phyloP scores from a whole-genome alignment of 2,888 invertebrate species.

The Cynaeus angustus region DNA sequence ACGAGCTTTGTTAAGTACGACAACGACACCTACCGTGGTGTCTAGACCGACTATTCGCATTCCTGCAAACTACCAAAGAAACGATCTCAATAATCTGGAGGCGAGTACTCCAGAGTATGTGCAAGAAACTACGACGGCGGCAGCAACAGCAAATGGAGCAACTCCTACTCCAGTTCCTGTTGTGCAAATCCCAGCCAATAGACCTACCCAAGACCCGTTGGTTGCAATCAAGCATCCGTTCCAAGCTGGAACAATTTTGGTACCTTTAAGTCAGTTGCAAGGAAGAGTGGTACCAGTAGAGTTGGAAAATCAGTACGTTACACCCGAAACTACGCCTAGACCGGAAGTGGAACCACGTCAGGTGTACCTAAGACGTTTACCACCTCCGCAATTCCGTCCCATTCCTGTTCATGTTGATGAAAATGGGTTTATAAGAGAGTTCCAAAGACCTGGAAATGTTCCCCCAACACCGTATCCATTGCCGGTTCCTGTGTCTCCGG shows the following conservation, averaged over 20 bases:
- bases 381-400: constrained; percentile 62
- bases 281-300: constrained; percentile 61
- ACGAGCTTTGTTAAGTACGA: constrained; percentile 73
- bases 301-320: constrained; percentile 55
- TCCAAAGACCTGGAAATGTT: constrained; percentile 56
- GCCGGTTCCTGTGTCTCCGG: constrained; percentile 58
- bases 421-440: constrained; percentile 66
- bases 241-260: constrained; percentile 66
- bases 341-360: constrained; percentile 66
- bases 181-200: constrained; percentile 72
- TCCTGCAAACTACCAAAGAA: constrained; percentile 58
- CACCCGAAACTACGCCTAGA: constrained; percentile 61
- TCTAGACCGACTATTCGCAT: constrained; percentile 60
- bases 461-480: constrained; percentile 61
- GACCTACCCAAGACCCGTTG: constrained; percentile 62
- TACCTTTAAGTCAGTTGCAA: constrained; percentile 67
- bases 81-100: constrained; percentile 54
- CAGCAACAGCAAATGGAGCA: constrained; percentile 72
- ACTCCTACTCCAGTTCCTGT: constrained; percentile 75
- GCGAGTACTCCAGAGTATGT: constrained; percentile 59
- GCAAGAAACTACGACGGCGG: constrained; percentile 71
- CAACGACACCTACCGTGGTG: constrained; percentile 57
- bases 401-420: constrained; percentile 69
- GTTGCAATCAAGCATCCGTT: constrained; percentile 72
- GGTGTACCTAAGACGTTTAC: constrained; percentile 59